phyloP scores from a whole-genome alignment of 1,140 invertebrate genomes.

The Drosophila cardini region DNA sequence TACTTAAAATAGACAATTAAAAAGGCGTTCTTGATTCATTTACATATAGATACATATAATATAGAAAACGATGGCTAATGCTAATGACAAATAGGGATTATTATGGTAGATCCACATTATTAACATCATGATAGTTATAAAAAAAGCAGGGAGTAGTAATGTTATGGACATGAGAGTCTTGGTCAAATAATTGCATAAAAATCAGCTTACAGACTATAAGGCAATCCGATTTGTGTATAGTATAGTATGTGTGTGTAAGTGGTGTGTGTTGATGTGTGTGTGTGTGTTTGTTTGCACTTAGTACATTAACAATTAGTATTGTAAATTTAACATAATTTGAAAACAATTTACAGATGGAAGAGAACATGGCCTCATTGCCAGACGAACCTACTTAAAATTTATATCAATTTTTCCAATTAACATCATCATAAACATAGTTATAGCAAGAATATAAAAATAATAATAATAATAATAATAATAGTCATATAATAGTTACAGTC shows the following conservation, averaged over 20 bases:
- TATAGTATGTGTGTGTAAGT: conserved; percentile 29
- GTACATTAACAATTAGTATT: conserved; percentile 55
- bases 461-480: conserved; percentile 5
- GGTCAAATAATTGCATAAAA: conserved; percentile 62
- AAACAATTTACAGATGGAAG: conserved; percentile 68
- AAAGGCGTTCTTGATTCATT: conserved; percentile 48
- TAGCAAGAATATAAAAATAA: not conserved
- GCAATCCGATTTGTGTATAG: conserved; percentile 65
- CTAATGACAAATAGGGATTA: conserved; percentile 55
- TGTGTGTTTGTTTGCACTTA: conserved; percentile 48
- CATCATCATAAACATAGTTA: conserved; percentile 62
- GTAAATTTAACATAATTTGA: conserved; percentile 59
- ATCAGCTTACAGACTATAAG: conserved; percentile 74
- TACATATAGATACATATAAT: conserved; percentile 61
- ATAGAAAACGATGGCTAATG: conserved; percentile 41
- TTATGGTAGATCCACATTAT: conserved; percentile 10
- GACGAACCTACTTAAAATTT: conserved; percentile 72
- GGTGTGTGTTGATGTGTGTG: conserved; percentile 29
- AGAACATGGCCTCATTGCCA: conserved; percentile 32
- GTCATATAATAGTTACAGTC: conserved; percentile 9
- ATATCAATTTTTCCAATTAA: conserved; percentile 67
- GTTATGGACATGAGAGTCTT: conserved; percentile 43
- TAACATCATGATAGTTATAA: conserved; percentile 20
- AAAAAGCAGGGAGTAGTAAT: conserved; percentile 18
- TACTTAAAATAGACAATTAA: conserved; percentile 67